Percentiles rank a stretch among this genome's conserved stretches.
phyloP scores from a whole-genome alignment of 2,888 invertebrate genomes.

The Agrochola lota region DNA sequence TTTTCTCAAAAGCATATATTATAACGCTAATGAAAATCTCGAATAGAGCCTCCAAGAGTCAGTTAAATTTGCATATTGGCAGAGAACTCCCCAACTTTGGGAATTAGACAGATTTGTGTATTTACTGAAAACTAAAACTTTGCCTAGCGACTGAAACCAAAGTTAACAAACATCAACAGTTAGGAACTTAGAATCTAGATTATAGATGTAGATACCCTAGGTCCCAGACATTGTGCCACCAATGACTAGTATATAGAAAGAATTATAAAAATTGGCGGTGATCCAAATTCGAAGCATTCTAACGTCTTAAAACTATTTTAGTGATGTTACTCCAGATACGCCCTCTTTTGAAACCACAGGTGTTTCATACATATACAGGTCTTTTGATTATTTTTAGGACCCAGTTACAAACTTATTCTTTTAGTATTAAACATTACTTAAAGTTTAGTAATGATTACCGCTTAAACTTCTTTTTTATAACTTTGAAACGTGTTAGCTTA shows the following conservation, averaged over 20 bases:
- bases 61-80: not conserved
- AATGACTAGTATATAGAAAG: not conserved
- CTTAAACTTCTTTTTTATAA: no score
- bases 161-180: not conserved
- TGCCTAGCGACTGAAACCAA: slow-evolving; percentile 4
- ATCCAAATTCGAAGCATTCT: slow-evolving; percentile 15
- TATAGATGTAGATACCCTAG: slow-evolving; percentile 9
- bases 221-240: slow-evolving; percentile 30
- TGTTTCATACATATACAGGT: not conserved
- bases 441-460: no score
- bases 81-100: not conserved
- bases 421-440: no score
- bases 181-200: slow-evolving; percentile 14
- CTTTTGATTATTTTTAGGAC: not conserved
- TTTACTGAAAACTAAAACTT: slow-evolving; percentile 16
- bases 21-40: not conserved
- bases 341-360: not conserved
- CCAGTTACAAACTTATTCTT: no score
- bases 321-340: slow-evolving; percentile 11
- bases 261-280: slow-evolving; percentile 28
- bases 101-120: slow-evolving; percentile 14
- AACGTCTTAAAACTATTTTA: slow-evolving; percentile 18
- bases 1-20: not conserved
- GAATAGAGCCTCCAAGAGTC: not conserved
- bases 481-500: no score